These are phyloP conservation scores for Mimas tiliae DNA, from an alignment of 2,888 invertebrate genomes.

Conservation along the genomic window DNA sequence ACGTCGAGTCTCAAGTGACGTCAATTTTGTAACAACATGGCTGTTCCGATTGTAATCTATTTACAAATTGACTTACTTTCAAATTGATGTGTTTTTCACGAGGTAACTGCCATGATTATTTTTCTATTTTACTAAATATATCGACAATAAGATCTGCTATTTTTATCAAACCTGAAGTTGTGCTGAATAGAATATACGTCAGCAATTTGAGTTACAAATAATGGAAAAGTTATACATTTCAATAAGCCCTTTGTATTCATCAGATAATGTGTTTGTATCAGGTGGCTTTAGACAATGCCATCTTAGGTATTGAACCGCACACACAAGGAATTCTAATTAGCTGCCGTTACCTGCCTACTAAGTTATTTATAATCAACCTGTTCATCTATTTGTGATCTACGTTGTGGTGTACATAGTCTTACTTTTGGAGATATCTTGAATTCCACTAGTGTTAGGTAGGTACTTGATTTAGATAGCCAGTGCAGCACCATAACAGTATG, in stretches of 20 bases:
- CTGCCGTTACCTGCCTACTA: slow-evolving; percentile 6
- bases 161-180: no score
- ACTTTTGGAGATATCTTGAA: background rate
- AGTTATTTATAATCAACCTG: slow-evolving; percentile 26
- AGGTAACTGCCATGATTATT: background rate
- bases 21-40: no score
- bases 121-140: background rate
- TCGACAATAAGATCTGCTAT: background rate
- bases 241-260: background rate
- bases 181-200: no score
- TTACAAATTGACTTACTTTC: no score
- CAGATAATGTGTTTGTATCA: slow-evolving; percentile 5
- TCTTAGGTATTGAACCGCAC: slow-evolving; percentile 21
- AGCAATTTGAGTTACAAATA: background rate
- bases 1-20: no score
- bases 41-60: no score
- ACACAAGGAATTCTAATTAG: slow-evolving; percentile 26
- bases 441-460: no score
- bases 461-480: no score
- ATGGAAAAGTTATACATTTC: background rate
- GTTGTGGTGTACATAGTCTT: background rate
- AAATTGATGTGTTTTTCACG: no score
- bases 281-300: slow-evolving; percentile 1
- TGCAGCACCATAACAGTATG: no score
- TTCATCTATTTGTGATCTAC: slow-evolving; percentile 12